These are phyloP conservation scores for Lucifuga dentata DNA, from an alignment of 2,113 vertebrate genomes.

Conservation along the genomic window DNA sequence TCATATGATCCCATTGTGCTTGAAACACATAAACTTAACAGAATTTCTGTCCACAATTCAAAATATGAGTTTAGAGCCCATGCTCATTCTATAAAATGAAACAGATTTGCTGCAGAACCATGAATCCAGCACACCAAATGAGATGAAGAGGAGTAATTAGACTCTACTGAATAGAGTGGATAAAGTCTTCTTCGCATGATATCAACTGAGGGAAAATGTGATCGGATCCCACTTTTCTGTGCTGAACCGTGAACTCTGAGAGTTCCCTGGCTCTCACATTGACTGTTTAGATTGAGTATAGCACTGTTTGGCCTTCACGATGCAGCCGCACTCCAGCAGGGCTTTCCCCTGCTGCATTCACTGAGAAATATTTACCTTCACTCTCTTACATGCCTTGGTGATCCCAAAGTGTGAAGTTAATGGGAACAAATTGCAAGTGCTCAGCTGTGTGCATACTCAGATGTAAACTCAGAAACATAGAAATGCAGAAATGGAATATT, in stretches of 20 bases:
- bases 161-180: slow-evolving; percentile 27
- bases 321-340: slow-evolving; percentile 54
- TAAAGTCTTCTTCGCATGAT: slow-evolving; percentile 39
- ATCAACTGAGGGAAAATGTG: slow-evolving; percentile 40
- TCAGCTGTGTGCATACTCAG: slow-evolving; percentile 47
- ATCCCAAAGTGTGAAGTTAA: slow-evolving; percentile 57
- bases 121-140: slow-evolving; percentile 19
- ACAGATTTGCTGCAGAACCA: slow-evolving; percentile 11
- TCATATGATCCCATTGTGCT: slow-evolving; percentile 21
- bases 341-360: slow-evolving; percentile 56
- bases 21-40: slow-evolving; percentile 33
- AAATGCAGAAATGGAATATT: slow-evolving; percentile 15
- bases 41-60: slow-evolving; percentile 11
- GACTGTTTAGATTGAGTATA: slow-evolving; percentile 70
- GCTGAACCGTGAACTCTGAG: slow-evolving; percentile 55
- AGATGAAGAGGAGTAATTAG: slow-evolving; percentile 45
- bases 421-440: slow-evolving; percentile 48
- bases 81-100: slow-evolving; percentile 15
- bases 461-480: slow-evolving; percentile 36
- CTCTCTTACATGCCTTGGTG: slow-evolving; percentile 58
- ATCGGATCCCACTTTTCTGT: slow-evolving; percentile 30
- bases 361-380: slow-evolving; percentile 76
- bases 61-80: slow-evolving; percentile 31
- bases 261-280: slow-evolving; percentile 45
- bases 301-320: slow-evolving; percentile 74